Evolutionary conservation across 2,113 vertebrate genomes (phyloP).

Genomic region (rabbit (Oryctolagus cuniculus)): mOryCun1.1 NC_091450.1:41116001-41116500

Average conservation of each 20-base stretch:
- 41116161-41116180: too few species aligned
- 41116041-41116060: too few species aligned
- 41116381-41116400: background rate
- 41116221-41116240: slow-evolving; percentile 93
- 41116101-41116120: too few species aligned
- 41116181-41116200: background rate
- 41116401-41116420: background rate
- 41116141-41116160: too few species aligned
- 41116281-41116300: slow-evolving; percentile 99
- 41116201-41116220: too few species aligned
- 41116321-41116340: slow-evolving; percentile 99
- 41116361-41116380: background rate
- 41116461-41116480: background rate
- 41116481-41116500: background rate
- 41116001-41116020: too few species aligned
- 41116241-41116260: slow-evolving; percentile 99
- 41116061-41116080: too few species aligned
- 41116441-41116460: background rate
- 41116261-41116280: slow-evolving; percentile 99
- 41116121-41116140: too few species aligned
- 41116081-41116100: too few species aligned
- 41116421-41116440: background rate
- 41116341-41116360: slow-evolving; percentile 99
- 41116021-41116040: too few species aligned
- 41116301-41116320: slow-evolving; percentile 96